Conservation (phyloP, 1,140 invertebrate genomes). For the Drosophila pseudoananassae region DNA sequence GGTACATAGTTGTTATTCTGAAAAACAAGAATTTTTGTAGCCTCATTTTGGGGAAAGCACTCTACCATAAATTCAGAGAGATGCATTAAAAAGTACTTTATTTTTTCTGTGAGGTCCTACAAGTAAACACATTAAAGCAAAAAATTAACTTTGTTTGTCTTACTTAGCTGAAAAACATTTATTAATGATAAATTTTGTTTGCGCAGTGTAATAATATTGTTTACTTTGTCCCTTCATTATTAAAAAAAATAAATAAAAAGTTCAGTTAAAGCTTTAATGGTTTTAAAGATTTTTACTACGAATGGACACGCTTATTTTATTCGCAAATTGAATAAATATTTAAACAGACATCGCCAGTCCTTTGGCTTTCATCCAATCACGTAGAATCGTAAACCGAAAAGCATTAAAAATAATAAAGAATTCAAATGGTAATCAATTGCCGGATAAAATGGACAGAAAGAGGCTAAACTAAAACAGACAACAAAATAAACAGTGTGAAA, state of each 20-base stretch:
- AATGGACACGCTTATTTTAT: background rate
- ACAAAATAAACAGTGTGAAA: conserved; percentile 14
- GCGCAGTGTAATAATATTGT: background rate
- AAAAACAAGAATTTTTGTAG: background rate
- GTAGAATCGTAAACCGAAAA: conserved; percentile 26
- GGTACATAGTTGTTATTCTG: conserved; percentile 8
- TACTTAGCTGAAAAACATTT: background rate
- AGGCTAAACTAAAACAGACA: conserved; percentile 33
- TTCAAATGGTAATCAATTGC: conserved; percentile 48
- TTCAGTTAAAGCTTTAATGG: too few relatives aligned
- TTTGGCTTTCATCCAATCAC: conserved; percentile 23
- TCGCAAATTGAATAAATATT: conserved; percentile 18
- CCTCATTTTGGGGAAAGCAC: background rate
- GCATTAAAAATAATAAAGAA: conserved; percentile 54
- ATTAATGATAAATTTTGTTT: background rate
- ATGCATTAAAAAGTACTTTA: background rate
- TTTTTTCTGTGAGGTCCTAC: background rate
- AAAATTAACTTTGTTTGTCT: background rate
- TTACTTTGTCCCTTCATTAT: background rate
- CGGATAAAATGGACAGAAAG: conserved; percentile 25
- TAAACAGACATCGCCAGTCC: background rate
- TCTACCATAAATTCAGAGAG: background rate
- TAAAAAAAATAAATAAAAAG: too few relatives aligned
- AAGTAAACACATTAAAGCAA: background rate
- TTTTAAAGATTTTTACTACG: background rate